Percentiles rank a stretch among this genome's conserved stretches.
These are phyloP conservation scores for Aphrophora alni DNA, from an alignment of 2,888 invertebrate species.

Conservation along the genomic window DNA sequence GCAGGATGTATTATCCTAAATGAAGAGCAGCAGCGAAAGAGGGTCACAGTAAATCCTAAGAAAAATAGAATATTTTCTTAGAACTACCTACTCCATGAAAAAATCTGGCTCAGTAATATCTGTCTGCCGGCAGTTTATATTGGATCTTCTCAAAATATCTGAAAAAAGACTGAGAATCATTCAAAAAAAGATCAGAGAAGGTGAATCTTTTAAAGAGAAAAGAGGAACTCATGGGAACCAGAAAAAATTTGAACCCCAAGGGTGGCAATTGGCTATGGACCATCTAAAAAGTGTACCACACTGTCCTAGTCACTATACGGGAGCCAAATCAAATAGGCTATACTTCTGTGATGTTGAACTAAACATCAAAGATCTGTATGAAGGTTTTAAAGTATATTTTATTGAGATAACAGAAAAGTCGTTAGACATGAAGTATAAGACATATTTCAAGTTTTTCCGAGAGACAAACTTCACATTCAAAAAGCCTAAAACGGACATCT, in stretches of 20 bases:
- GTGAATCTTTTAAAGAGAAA: constrained; percentile 16
- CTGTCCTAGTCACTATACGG: constrained; percentile 31
- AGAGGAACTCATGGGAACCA: constrained; percentile 36
- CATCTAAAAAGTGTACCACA: constrained; percentile 38
- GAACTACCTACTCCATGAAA: too few species aligned
- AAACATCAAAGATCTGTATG: constrained; percentile 26
- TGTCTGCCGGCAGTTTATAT: too few species aligned
- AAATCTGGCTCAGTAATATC: too few species aligned
- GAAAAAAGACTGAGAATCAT: too few species aligned
- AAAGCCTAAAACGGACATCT: constrained; percentile 44
- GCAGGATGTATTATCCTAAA: constrained; percentile 16
- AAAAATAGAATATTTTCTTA: too few species aligned
- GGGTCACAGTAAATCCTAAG: constrained; percentile 17
- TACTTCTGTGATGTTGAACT: constrained; percentile 29
- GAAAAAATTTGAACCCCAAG: constrained; percentile 24
- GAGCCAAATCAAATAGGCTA: constrained; percentile 12
- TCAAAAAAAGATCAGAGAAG: constrained; percentile 7
- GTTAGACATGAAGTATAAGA: constrained; percentile 39
- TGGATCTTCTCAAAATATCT: too few species aligned
- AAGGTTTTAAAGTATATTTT: constrained; percentile 16
- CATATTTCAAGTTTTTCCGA: constrained; percentile 42
- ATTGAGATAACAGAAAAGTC: constrained; percentile 3
- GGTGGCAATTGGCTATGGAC: constrained; percentile 20
- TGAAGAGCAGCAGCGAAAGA: constrained; percentile 15
- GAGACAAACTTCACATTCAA: constrained; percentile 38